Conservation (phyloP, 2,113 vertebrate genomes). For the Dasyurus viverrinus region DNA sequence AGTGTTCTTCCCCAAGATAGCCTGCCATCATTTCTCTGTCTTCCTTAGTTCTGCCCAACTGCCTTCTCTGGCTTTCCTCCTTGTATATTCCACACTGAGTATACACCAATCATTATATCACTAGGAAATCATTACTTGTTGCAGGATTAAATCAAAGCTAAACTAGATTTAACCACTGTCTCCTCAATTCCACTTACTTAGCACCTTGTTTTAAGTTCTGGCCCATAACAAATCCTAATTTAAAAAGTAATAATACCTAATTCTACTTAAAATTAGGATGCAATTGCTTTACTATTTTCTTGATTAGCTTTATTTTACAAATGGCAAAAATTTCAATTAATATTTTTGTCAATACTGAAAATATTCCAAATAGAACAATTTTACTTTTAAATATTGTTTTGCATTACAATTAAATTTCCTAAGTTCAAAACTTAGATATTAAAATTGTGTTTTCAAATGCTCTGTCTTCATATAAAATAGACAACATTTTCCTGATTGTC, state of each 20-base stretch:
- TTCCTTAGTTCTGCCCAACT: too few relatives aligned
- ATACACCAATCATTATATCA: too few relatives aligned
- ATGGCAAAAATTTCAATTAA: conserved; percentile 32
- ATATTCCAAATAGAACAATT: conserved; percentile 21
- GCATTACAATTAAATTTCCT: neutral
- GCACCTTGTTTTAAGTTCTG: too few relatives aligned
- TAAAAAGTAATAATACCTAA: conserved; percentile 18
- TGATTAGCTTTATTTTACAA: conserved; percentile 57
- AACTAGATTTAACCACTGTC: too few relatives aligned
- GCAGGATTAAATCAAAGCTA: too few relatives aligned
- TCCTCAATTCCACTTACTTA: too few relatives aligned
- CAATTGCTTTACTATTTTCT: neutral
- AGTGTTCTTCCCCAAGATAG: too few relatives aligned
- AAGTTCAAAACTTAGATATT: neutral
- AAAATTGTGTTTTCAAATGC: neutral
- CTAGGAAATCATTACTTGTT: too few relatives aligned
- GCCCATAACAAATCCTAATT: neutral
- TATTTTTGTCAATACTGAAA: conserved; percentile 35
- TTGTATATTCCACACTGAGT: too few relatives aligned
- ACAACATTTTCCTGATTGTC: neutral
- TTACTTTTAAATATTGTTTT: neutral
- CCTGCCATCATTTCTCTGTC: too few relatives aligned
- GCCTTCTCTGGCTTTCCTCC: too few relatives aligned
- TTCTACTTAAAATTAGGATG: conserved; percentile 22
- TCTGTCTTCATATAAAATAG: neutral